Conservation (phyloP, 2,113 vertebrate genomes). For the Anarhynchus alexandrinus region DNA sequence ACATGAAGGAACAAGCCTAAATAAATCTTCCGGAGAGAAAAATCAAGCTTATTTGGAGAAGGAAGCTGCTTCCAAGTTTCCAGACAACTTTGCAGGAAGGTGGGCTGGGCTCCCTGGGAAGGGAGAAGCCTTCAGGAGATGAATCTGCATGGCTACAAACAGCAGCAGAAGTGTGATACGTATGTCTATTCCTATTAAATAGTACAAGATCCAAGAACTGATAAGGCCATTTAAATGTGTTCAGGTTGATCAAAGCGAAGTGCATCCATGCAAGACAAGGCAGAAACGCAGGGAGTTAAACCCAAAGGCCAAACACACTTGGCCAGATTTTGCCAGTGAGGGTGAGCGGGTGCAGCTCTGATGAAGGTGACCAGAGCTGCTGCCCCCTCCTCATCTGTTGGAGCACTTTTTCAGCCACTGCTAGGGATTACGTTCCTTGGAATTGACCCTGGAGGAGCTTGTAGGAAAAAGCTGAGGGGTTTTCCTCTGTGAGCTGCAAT, state of each 20-base stretch:
- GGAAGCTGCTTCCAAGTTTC: neutral
- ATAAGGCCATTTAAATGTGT: neutral
- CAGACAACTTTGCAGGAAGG: neutral
- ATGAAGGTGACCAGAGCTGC: neutral
- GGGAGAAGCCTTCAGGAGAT: neutral
- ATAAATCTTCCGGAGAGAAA: neutral
- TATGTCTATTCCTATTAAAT: neutral
- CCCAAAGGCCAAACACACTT: neutral
- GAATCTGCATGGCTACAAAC: rapidly evolving
- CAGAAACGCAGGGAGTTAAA: neutral
- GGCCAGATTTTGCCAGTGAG: neutral
- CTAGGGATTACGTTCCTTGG: neutral
- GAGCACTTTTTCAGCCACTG: neutral
- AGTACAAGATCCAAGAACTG: neutral
- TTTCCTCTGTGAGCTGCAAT: neutral
- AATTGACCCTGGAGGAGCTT: neutral
- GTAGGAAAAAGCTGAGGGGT: neutral
- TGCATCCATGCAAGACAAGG: neutral
- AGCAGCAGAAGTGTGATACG: rapidly evolving
- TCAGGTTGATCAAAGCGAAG: neutral
- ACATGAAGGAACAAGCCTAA: constrained; percentile 33
- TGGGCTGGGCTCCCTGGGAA: neutral
- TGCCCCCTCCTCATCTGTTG: neutral
- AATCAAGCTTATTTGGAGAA: neutral
- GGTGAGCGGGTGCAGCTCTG: rapidly evolving